Evolutionary conservation across 1,140 invertebrate species (phyloP), one percentile per base, ranked within the genome.

Genomic region (Trachelipus rathkii): DNA sequence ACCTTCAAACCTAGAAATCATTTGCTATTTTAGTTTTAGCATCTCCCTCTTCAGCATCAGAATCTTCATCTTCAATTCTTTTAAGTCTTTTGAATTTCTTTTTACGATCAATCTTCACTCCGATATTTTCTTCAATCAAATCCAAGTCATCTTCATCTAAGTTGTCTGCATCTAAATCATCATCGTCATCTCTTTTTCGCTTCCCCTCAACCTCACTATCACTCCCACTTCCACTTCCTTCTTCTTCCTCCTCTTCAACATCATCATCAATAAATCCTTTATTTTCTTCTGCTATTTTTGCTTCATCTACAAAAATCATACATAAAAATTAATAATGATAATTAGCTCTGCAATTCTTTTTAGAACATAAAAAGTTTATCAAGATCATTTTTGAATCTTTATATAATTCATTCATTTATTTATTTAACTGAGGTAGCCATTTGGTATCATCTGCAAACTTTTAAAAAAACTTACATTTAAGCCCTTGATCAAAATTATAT

Each of bases 111-210:
- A 98, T 91, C 90, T 97, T 96, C 11, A 96, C 92, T 78, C 97
- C 97, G 79, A 98, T 89, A 89, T 99, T 99, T 85, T 99, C 97
- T 84, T 99, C 96, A 81, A 99, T 90, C 10, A 99, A 88, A 87
- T 98, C 97, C 11, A 81, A 46, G 46, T 82, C 82, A 60, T 82
- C 82, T 7, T 82, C 82, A 75, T 82, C 82, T 11, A 81, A 71
- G 68, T 81, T 79, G 44, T 82, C 81, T 4, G 68, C 78, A 73
- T 82, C 80, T 9, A 81, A 69, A 72, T 77, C 78, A 73, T 78
- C 78, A 66, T 78, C 80, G 23, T 78, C 74, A 71, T 79, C 79
- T 50, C 72, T 71, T 68, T 73, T 78, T 46, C 73, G 50, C 33
- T 80, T 81, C 8, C 70, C 74, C 21, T 79, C 79, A 10, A 44